Base-by-base conservation (phyloP, 2,113 vertebrate genomes). In the Puntigrus tetrazona region DNA sequence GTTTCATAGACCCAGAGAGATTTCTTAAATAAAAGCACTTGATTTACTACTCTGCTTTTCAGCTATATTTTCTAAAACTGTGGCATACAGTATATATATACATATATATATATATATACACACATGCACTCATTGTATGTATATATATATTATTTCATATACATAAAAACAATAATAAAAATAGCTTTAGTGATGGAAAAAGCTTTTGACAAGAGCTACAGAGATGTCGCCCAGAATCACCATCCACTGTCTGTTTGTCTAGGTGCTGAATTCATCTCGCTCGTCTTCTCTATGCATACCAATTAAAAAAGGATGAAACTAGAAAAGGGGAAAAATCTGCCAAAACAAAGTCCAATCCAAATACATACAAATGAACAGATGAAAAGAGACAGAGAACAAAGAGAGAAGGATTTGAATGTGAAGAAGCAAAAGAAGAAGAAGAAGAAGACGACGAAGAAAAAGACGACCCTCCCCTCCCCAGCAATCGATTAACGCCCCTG, bases 381-480 rank as follows among this genome's bases (percentile, higher is more conserved):
- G 77, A 89, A 87, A 88, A 82, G 61, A 69, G 65, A 45, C 8
- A 80, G 16, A 84, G 72, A 88, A 89, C 59, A 77, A 86, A 89
- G 74, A 73, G 9, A 86, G 43, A 67, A 34, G 20, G 55, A 75
- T 27, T 27, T 47, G n/a, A 75, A 50, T 29, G 27, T 29, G 25
- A 75, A 75, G 38, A 31, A 70, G 20, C 29, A 20, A 22, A 14
- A 38, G 59, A 59, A 50, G 81, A 65, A 72, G 81, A 73, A 41
- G 41, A 41, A 41, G 41, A 38, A 41, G 78, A 25, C n/a, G n/a
- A n/a, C n/a, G n/a, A n/a, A n/a, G n/a, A n/a, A n/a, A n/a, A 34
- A 65, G 57, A 73, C 0, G 27, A 80, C 27, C 52, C 27, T 50
- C 50, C 36, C 84, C 59, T 57, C 34, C 27, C 67, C 36, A 75